Percentiles rank a stretch among this genome's conserved stretches.
Evolutionary conservation across 1,140 invertebrate genomes (phyloP).

Genomic region (Zaprionus inermis): DNA sequence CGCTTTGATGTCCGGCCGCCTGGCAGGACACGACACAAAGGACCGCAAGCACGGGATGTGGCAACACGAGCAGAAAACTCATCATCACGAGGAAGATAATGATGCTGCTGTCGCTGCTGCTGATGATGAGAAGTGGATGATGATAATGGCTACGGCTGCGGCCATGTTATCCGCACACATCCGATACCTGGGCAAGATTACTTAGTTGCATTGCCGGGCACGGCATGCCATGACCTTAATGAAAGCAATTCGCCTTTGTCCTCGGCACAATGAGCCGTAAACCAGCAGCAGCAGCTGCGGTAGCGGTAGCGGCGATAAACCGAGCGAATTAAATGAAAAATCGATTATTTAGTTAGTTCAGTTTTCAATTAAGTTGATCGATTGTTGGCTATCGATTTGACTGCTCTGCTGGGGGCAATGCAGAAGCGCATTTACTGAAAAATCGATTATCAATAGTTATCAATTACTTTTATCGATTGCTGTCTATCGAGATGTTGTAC

Average conservation of each 20-base stretch:
- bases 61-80: slow-evolving; percentile 30
- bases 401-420: no score
- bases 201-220: slow-evolving; percentile 24
- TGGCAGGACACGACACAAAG: slow-evolving; percentile 33
- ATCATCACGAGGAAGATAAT: slow-evolving; percentile 8
- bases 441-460: neutral
- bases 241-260: slow-evolving; percentile 41
- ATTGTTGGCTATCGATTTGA: neutral
- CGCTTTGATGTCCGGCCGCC: slow-evolving; percentile 33
- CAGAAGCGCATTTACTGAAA: neutral
- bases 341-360: neutral
- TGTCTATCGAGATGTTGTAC: neutral
- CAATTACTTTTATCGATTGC: neutral
- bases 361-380: neutral
- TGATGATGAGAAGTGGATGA: neutral
- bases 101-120: neutral
- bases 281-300: slow-evolving; percentile 24
- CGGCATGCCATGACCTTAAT: slow-evolving; percentile 36
- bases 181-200: slow-evolving; percentile 13
- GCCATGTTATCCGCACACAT: neutral
- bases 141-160: slow-evolving; percentile 6
- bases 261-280: slow-evolving; percentile 42
- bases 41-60: slow-evolving; percentile 23
- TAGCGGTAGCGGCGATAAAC: neutral
- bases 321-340: slow-evolving; percentile 1